Evolutionary conservation across 2,113 vertebrate genomes (phyloP), one percentile per base, ranked within the genome.

Genomic region (Cathartes aura): DNA sequence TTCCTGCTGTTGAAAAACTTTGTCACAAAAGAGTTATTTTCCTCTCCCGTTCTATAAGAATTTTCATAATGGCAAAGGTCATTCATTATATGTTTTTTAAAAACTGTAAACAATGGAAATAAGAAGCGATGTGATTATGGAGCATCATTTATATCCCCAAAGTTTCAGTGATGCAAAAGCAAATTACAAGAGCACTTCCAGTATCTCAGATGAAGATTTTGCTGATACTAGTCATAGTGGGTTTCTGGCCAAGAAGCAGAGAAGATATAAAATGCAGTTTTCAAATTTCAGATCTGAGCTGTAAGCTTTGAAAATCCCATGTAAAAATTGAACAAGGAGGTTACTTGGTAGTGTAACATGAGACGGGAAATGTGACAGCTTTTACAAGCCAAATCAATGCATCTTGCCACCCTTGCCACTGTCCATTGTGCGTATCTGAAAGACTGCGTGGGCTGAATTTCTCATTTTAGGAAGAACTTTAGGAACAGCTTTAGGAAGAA

Each of bases 251-350:
- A 79, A 95, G 68, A 62, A 60, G 15, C 8, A 96, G 92, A 92
- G 90, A 64, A 87, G 85, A 90, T 92, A 84, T 95, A 92, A 98
- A 98, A 91, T 95, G 74, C 82, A 88, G 86, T 92, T 98, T 97
- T 97, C 55, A 80, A 13, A 66, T 96, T 96, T 95, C 36, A 96
- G n/a, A 83, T 96, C 80, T 93, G 86, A 95, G 89, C 62, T 86
- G 45, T 73, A 93, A 70, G 34, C 68, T 94, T 95, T 94, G 92
- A 91, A 96, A 96, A 82, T 82, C 72, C 36, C 56, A 29, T 17
- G 5, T 56, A 58, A 62, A 67, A 92, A 53, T 5, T 11, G 34
- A 88, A 53, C 71, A 95, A 95, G 87, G 94, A 95, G 73, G 68
- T 94, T 93, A 82, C 75, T 93, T 91, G 90, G 92, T 91, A 92